Base-by-base conservation (phyloP, 2,113 vertebrate genomes). In the Beaufortia kweichowensis region DNA sequence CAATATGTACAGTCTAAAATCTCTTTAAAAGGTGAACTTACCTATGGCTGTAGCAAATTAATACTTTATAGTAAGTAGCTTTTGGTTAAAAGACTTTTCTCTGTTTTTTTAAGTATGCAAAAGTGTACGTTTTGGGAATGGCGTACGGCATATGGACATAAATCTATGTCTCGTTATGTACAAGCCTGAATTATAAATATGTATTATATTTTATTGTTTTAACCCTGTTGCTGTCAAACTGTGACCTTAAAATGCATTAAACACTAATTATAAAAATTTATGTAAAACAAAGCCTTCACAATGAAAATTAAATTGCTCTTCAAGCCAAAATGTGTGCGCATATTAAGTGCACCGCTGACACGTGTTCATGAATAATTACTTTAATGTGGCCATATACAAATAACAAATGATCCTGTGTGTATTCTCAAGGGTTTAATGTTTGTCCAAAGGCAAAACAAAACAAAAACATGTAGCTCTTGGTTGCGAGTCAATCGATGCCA, bases 121-220 rank as follows among this genome's bases (percentile, higher is more conserved):
- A 87, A 77, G 23, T 81, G 19, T 85, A 78, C 43, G 59, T 76
- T 48, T 80, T 77, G 48, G 76, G 61, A 35, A 59, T 76, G 14
- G 35, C 2, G 1, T 57, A 53, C 28, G 14, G 77, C 29, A 64
- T 78, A 19, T 75, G 56, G 68, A 55, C 46, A 55, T 57, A 79
- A 31, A 23, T 59, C 33, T 85, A 78, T 81, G 41, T 59, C 33
- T 82, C 46, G 78, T n/a, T 75, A 73, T 19, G 76, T 73, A 81
- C 85, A 84, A 39, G 68, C 66, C 77, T 29, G 55, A 75, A 57
- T 78, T 88, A 82, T 87, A 86, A 84, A 89, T 85, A 83, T 89
- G 88, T 88, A 89, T 83, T 76, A 88, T 89, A 85, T 81, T 80
- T 81, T 79, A 33, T 76, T 19, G 46, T 75, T 75, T 73, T 39